Conservation (phyloP, 2,888 invertebrate species). For the Andrena camellia region DNA sequence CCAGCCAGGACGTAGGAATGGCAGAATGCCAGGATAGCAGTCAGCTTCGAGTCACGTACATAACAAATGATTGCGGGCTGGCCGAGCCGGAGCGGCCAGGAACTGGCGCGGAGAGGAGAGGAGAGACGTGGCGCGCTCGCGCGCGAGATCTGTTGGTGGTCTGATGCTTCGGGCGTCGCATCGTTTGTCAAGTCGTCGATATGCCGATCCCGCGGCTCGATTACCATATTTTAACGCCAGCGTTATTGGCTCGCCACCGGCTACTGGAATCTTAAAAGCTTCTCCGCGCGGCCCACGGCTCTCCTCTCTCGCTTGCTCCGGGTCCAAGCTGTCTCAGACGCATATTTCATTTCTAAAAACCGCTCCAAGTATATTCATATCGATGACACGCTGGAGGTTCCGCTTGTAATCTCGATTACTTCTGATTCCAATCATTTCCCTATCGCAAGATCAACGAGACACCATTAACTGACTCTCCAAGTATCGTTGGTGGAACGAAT, state of each 20-base stretch:
- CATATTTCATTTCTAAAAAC: background rate
- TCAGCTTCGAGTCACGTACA: conserved; percentile 83
- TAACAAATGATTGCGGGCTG: conserved; percentile 83
- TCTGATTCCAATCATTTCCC: too few species aligned
- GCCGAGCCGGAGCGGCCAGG: conserved; percentile 63
- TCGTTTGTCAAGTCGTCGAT: conserved; percentile 85
- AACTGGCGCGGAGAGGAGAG: conserved; percentile 34
- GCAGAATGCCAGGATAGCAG: conserved; percentile 81
- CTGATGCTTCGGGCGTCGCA: conserved; percentile 80
- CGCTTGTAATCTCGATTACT: background rate
- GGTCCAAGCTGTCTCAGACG: background rate
- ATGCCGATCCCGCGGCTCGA: conserved; percentile 83
- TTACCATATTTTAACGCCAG: conserved; percentile 85
- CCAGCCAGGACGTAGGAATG: conserved; percentile 78
- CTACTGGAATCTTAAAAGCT: conserved; percentile 83
- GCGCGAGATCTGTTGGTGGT: conserved; percentile 83
- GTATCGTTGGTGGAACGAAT: too few species aligned
- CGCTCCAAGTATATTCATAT: background rate
- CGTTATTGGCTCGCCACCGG: conserved; percentile 81
- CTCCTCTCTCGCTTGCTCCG: conserved; percentile 8
- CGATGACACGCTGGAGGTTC: background rate
- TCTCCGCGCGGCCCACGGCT: conserved; percentile 17
- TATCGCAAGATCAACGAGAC: too few species aligned
- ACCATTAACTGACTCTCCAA: too few species aligned
- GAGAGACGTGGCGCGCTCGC: conserved; percentile 55